Evolutionary conservation across 2,113 vertebrate species (phyloP), one percentile per base, ranked within the genome.

Genomic region (Passer domesticus): DNA sequence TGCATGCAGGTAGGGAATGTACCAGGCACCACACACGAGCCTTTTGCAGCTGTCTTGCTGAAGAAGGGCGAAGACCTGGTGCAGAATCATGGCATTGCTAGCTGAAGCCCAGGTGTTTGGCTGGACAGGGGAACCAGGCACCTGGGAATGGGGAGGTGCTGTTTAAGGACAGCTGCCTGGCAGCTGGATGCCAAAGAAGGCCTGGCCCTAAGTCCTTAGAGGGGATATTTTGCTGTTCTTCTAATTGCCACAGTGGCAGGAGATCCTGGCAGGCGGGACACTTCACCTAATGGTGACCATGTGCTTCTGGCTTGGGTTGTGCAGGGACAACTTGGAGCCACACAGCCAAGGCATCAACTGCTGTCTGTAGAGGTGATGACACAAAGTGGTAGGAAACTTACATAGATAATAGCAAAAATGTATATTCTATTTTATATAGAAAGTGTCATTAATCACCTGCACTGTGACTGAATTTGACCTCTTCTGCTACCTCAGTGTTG

Each of bases 261-360:
- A 27, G 14, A 12, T 37, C 21, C 59, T 35, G 35, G 23, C 2
- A 0, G 25, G 3, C 0, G 0, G 7, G 15, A 66, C 10, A 24
- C 37, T 24, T 31, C 37, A 41, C 13, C 33, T 58, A n/a, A 31
- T 1, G 3, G 31, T n/a, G 9, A 21, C 44, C 0, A 0, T 3
- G 8, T 43, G 11, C 19, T 52, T 68, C 58, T 35, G 55, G 11
- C 24, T 64, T 1, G 1, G 13, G 4, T 17, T 35, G 33, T 47
- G 59, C 31, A 35, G 53, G 13, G 28, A 73, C n/a, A n/a, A n/a
- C n/a, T n/a, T 56, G 27, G 27, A 91, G 24, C 8, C 55, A 10
- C 13, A 30, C 7, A 69, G 30, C 41, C 41, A 19, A 60, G 41
- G 33, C 33, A 68, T 8, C 1, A 2, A 8, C 11, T 25, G 3